phyloP scores from a whole-genome alignment of 2,888 invertebrate genomes.

The Ptychoptera albimana region DNA sequence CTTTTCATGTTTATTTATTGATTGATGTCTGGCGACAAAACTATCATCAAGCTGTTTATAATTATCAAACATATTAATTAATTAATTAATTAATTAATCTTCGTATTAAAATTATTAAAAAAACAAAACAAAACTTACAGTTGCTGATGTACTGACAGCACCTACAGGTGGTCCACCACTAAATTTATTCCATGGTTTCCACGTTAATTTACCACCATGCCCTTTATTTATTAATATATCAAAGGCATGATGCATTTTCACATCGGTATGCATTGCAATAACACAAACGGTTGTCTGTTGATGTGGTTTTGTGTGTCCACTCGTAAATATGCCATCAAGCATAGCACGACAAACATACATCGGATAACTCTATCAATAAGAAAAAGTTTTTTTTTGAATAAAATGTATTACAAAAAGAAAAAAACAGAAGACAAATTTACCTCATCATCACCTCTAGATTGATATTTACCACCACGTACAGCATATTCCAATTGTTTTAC shows the following conservation, averaged over 20 bases:
- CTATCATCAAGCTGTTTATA: slow-evolving; percentile 12
- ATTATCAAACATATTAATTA: background rate
- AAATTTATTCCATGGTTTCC: slow-evolving; percentile 62
- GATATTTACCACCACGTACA: slow-evolving; percentile 43
- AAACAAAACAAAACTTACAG: slow-evolving; percentile 14
- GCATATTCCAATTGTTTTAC: slow-evolving; percentile 41
- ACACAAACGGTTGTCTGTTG: slow-evolving; percentile 48
- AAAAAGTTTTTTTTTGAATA: slow-evolving; percentile 1
- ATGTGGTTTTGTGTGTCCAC: slow-evolving; percentile 37
- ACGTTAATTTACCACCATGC: slow-evolving; percentile 55
- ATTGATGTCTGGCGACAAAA: slow-evolving; percentile 34
- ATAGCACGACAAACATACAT: slow-evolving; percentile 61
- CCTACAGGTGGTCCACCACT: slow-evolving; percentile 45
- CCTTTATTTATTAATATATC: slow-evolving; percentile 66
- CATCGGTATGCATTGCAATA: slow-evolving; percentile 42
- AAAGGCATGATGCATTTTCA: slow-evolving; percentile 41
- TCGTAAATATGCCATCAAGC: slow-evolving; percentile 55
- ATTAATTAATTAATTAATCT: background rate
- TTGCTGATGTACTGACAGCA: slow-evolving; percentile 37
- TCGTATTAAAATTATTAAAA: background rate
- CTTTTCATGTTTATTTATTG: slow-evolving; percentile 11
- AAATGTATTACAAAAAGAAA: background rate
- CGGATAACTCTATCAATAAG: slow-evolving; percentile 15
- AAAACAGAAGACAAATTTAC: background rate
- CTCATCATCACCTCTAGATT: slow-evolving; percentile 24